Evolutionary conservation across 2,797 vertebrate species (phyloP).

Genomic region (Chloroceryle amazona): DNA sequence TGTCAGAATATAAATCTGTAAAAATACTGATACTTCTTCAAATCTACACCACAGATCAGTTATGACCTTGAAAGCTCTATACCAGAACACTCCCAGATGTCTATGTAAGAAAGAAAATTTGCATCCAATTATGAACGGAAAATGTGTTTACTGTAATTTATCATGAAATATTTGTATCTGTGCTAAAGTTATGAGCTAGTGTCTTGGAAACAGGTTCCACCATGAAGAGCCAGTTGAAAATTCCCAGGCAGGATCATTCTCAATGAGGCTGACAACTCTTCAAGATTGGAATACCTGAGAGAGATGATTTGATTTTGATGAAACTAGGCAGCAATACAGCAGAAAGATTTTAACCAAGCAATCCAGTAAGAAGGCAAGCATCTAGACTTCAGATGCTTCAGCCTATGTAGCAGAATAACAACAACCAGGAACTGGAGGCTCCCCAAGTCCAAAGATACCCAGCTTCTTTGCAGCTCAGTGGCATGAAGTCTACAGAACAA

Average conservation of each 20-base stretch:
- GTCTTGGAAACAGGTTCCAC: neutral
- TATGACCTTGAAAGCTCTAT: neutral
- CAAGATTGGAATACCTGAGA: neutral
- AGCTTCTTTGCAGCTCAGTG: neutral
- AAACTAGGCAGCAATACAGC: neutral
- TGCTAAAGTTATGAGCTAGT: neutral
- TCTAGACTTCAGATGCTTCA: neutral
- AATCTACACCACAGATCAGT: neutral
- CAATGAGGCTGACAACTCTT: neutral
- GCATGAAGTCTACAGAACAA: neutral
- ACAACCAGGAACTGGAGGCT: neutral
- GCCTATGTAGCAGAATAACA: neutral
- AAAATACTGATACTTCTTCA: neutral
- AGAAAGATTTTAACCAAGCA: conserved; percentile 18
- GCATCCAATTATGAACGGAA: neutral
- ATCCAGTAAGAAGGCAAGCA: neutral
- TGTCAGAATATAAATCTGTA: neutral
- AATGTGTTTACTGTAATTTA: neutral
- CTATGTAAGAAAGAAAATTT: neutral
- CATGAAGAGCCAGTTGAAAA: neutral
- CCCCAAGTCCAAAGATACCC: neutral
- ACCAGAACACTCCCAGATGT: neutral
- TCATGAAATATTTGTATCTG: neutral
- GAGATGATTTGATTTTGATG: neutral
- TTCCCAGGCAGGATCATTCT: neutral